Conservation (phyloP, 2,797 vertebrate genomes). For the Malurus leucopterus region DNA sequence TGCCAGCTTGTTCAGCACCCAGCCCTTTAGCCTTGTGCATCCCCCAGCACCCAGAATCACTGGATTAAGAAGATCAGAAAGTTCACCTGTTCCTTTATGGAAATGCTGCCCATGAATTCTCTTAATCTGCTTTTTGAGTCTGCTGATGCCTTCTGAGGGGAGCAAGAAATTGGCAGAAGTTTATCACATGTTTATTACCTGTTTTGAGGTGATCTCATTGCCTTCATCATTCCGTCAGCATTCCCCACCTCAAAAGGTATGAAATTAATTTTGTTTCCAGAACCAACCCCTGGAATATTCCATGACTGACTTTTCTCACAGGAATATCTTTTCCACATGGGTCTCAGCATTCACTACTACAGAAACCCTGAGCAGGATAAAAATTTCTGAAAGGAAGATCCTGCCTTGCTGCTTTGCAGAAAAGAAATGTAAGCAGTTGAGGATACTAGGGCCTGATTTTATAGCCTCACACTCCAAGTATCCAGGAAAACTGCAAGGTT, state of each 20-base stretch:
- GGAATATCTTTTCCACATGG: background rate
- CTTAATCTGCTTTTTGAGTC: background rate
- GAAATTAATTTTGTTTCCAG: background rate
- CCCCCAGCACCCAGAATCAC: background rate
- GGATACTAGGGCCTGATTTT: background rate
- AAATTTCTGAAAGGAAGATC: background rate
- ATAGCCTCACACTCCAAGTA: background rate
- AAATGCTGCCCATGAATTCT: background rate
- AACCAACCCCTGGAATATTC: background rate
- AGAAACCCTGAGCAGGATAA: background rate
- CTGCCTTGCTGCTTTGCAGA: background rate
- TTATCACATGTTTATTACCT: background rate
- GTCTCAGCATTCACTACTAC: background rate
- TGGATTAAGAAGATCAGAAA: background rate
- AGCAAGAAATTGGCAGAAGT: background rate
- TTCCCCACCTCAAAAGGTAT: background rate
- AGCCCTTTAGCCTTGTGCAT: background rate
- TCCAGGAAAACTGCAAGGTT: background rate
- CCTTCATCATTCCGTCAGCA: background rate
- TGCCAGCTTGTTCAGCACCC: background rate
- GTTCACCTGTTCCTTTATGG: background rate
- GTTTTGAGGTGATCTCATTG: background rate
- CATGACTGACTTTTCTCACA: background rate
- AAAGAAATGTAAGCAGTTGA: background rate
- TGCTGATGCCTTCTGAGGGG: background rate